Base-by-base conservation (phyloP, 2,888 invertebrate species). In the Pyrochroa serraticornis region DNA sequence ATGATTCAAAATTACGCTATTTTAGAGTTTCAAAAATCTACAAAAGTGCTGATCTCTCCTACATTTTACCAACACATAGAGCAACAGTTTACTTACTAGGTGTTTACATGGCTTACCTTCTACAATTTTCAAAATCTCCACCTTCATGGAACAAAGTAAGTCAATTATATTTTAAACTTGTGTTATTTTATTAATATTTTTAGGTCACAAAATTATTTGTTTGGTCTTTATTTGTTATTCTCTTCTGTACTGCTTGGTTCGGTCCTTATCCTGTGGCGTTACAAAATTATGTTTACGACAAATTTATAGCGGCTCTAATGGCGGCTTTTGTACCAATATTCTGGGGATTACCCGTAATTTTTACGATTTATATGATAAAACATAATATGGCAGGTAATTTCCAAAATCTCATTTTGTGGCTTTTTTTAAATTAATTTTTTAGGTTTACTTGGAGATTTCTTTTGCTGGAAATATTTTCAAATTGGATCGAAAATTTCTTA, bases 1-100 rank as follows among this genome's bases (percentile, higher is more conserved):
- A 30, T 10, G 6, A 35, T 9, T 8, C 6, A 14, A 13, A 6
- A 7, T 6, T 46, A 35, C 34, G 6, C 36, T 9, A 48, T 79
- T 78, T 45, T 67, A 87, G 87, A 47, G 83, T 87, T 59, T 80
- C 82, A 61, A 83, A 84, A 66, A 77, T 87, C 66, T 87, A 87
- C 70, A 82, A 83, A 58, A 87, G 86, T 0, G 87, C 87, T 5
- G 83, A 86, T 77, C 79, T 83, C 32, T 87, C 87, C 68, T 87
- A 87, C 71, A 85, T 85, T 35, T 77, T 86, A 60, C 87, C 87
- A 8, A 82, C 84, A 0, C 84, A 87, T 66, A 80, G 87, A 70
- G 80, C 86, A 7, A 86, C 87, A 1, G 85, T 87, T 32, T 87
- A 87, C 67, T 82, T 86, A 41, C 83, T 86, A 75, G 87, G 87